Conservation (phyloP, 2,113 vertebrate genomes). For the Datnioides undecimradiatus region DNA sequence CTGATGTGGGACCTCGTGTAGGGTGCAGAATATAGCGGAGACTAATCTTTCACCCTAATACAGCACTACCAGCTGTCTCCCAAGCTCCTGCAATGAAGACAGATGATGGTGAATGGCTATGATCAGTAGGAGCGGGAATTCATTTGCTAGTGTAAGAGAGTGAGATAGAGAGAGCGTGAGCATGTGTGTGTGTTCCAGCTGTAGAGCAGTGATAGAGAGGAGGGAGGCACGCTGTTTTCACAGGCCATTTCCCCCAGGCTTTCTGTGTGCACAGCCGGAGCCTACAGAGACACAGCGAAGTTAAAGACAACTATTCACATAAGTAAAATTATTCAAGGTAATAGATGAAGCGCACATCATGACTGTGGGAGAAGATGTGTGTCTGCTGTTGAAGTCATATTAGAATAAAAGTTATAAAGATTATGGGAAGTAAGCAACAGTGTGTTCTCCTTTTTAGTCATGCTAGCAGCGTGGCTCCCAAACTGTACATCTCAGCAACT, state of each 20-base stretch:
- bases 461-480: neutral
- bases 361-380: neutral
- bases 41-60: constrained; percentile 62
- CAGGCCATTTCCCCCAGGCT: constrained; percentile 63
- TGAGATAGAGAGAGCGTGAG: neutral
- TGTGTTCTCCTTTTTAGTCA: neutral
- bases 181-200: constrained; percentile 37
- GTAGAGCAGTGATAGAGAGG: constrained; percentile 55
- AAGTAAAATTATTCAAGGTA: constrained; percentile 31
- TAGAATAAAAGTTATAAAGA: neutral
- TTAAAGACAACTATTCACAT: constrained; percentile 24
- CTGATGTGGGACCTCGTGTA: constrained; percentile 56
- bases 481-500: neutral
- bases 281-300: constrained; percentile 9
- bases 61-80: constrained; percentile 56
- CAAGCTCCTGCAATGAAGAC: constrained; percentile 62
- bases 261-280: constrained; percentile 45
- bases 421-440: neutral
- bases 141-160: constrained; percentile 43
- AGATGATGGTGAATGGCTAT: constrained; percentile 51
- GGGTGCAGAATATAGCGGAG: constrained; percentile 41
- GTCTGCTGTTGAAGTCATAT: neutral
- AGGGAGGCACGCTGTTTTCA: constrained; percentile 53
- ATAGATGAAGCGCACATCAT: constrained; percentile 19
- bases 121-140: constrained; percentile 66